phyloP scores from a whole-genome alignment of 1,140 invertebrate species.

The Calliopsis andreniformis region DNA sequence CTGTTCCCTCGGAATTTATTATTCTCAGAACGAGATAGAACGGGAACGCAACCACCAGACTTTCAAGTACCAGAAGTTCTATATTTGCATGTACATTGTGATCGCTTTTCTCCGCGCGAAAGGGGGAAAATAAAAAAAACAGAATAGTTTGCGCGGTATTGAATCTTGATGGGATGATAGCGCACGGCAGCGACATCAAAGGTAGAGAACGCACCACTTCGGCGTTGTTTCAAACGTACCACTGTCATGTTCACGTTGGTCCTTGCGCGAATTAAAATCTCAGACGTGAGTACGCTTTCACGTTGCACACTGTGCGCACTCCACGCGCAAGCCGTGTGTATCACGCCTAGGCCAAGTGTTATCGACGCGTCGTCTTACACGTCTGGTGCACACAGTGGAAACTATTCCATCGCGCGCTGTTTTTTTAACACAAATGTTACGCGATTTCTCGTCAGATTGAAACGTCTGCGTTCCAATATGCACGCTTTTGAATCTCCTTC shows the following conservation, averaged over 20 bases:
- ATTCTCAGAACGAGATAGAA: too few species aligned
- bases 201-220: not conserved
- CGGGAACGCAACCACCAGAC: not conserved
- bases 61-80: not conserved
- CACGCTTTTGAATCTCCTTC: too few species aligned
- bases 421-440: not conserved
- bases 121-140: not conserved
- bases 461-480: too few species aligned
- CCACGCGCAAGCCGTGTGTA: conserved; percentile 27
- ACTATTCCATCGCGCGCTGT: conserved; percentile 21
- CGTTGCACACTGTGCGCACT: conserved; percentile 27
- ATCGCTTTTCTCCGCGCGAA: not conserved
- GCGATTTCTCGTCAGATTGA: not conserved
- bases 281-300: conserved; percentile 42
- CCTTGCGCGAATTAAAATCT: conserved; percentile 45
- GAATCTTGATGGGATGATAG: conserved; percentile 35
- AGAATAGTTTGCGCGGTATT: conserved; percentile 35
- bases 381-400: conserved; percentile 32
- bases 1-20: too few species aligned
- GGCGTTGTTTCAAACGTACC: conserved; percentile 10
- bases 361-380: conserved; percentile 25
- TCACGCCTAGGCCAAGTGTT: conserved; percentile 42
- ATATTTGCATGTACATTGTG: not conserved
- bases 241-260: conserved; percentile 19
- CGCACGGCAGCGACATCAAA: conserved; percentile 34